Evolutionary conservation across 2,888 invertebrate genomes (phyloP).

Genomic region (Chelonus formosanus): DNA sequence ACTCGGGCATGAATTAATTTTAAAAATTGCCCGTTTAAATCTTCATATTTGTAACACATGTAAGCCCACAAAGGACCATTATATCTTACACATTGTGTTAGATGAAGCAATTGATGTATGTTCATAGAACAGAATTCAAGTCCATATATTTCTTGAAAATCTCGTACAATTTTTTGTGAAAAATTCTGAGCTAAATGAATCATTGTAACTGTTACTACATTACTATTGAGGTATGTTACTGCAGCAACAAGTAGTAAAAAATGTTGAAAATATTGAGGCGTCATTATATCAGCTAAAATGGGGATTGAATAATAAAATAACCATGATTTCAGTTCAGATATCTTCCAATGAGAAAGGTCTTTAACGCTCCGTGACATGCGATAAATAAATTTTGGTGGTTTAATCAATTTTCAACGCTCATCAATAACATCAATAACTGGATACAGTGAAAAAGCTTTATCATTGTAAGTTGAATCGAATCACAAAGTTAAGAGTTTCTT

Average conservation of each 20-base stretch:
- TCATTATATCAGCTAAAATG: too few relatives aligned
- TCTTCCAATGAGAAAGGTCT: conserved; percentile 35
- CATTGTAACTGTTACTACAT: conserved; percentile 17
- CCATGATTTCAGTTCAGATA: conserved; percentile 37
- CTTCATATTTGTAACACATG: conserved; percentile 38
- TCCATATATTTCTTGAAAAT: conserved; percentile 36
- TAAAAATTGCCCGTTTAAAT: too few relatives aligned
- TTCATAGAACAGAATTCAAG: conserved; percentile 35
- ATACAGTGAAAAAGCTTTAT: conserved; percentile 25
- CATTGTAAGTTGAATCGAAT: conserved; percentile 28
- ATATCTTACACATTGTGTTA: conserved; percentile 26
- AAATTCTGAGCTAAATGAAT: conserved; percentile 24
- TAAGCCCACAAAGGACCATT: conserved; percentile 38
- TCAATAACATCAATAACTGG: conserved; percentile 21
- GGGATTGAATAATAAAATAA: conserved; percentile 35
- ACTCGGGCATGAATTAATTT: too few relatives aligned
- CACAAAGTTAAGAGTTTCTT: conserved; percentile 31
- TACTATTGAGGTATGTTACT: conserved; percentile 27
- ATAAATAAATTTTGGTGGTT: conserved; percentile 35
- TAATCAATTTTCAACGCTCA: conserved; percentile 24
- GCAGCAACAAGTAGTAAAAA: too few relatives aligned
- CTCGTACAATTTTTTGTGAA: conserved; percentile 35
- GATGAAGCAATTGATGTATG: conserved; percentile 36
- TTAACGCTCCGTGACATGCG: conserved; percentile 30
- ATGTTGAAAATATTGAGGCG: too few relatives aligned